phyloP scores from a whole-genome alignment of 2,888 invertebrate genomes.

The Eupithecia pulchellata region DNA sequence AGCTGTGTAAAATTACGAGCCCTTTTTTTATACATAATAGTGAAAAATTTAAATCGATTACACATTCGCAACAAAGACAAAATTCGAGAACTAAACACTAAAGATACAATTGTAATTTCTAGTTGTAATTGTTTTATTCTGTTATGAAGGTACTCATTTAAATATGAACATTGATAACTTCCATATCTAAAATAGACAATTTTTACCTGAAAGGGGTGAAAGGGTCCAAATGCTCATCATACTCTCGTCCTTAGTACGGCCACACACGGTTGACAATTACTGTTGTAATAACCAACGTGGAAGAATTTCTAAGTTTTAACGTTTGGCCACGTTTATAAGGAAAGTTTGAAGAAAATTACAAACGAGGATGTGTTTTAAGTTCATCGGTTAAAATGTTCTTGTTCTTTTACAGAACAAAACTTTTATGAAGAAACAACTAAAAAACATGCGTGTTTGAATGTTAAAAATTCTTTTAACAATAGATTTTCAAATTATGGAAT shows the following conservation, averaged over 20 bases:
- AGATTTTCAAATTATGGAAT: no score
- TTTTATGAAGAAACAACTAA: no score
- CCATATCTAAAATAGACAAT: neutral
- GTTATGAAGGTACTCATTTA: no score
- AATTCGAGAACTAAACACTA: neutral
- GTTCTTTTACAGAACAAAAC: neutral
- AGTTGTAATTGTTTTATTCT: no score
- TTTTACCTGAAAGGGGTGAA: neutral
- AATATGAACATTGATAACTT: neutral
- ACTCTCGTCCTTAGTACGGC: neutral
- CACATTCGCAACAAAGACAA: neutral
- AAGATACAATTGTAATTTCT: no score
- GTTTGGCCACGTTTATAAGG: conserved; percentile 49
- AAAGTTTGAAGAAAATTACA: conserved; percentile 41
- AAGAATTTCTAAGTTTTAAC: conserved; percentile 54
- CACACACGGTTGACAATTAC: conserved; percentile 68
- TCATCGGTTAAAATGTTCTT: neutral
- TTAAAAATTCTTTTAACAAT: no score
- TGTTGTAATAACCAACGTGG: conserved; percentile 73
- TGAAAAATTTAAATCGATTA: neutral
- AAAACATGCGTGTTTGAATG: no score
- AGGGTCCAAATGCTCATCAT: neutral
- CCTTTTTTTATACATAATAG: no score
- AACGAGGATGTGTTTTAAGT: conserved; percentile 9
- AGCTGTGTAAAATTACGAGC: no score